Conservation (phyloP, 2,113 vertebrate genomes). For the Rhodinocichla rosea region DNA sequence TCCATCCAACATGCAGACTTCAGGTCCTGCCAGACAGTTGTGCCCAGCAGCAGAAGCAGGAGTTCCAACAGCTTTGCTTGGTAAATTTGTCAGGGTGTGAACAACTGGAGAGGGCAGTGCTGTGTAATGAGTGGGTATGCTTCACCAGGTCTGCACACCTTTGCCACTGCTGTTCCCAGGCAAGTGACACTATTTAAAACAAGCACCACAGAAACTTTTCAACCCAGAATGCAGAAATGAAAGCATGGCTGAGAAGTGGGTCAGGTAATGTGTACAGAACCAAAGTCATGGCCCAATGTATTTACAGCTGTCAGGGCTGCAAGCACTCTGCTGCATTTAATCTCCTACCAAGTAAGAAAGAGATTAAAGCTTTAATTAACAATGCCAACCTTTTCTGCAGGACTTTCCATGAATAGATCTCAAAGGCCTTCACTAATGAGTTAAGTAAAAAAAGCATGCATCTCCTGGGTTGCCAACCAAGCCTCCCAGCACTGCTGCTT, state of each 20-base stretch:
- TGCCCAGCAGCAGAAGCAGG: background rate
- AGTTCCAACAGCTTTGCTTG: background rate
- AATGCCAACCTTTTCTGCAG: background rate
- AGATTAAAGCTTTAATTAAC: background rate
- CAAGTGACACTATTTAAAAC: background rate
- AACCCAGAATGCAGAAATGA: background rate
- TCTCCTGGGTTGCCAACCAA: background rate
- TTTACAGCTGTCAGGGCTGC: background rate
- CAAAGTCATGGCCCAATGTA: background rate
- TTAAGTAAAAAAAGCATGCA: background rate
- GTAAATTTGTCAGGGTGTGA: background rate
- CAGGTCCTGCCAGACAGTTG: accelerated
- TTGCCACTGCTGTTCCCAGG: background rate
- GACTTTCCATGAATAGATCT: background rate
- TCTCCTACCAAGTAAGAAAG: background rate
- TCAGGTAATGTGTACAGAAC: background rate
- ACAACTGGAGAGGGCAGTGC: background rate
- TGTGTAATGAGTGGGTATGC: accelerated
- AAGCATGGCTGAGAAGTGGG: background rate
- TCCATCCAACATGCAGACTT: background rate
- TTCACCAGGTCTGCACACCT: background rate
- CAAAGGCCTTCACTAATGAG: background rate
- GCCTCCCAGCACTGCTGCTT: background rate
- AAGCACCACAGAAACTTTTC: background rate
- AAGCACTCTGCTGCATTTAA: background rate